Percentiles rank a stretch among this genome's conserved stretches.
Conservation (phyloP, 1,140 invertebrate species). For the Pogonognathellus flavescens region DNA sequence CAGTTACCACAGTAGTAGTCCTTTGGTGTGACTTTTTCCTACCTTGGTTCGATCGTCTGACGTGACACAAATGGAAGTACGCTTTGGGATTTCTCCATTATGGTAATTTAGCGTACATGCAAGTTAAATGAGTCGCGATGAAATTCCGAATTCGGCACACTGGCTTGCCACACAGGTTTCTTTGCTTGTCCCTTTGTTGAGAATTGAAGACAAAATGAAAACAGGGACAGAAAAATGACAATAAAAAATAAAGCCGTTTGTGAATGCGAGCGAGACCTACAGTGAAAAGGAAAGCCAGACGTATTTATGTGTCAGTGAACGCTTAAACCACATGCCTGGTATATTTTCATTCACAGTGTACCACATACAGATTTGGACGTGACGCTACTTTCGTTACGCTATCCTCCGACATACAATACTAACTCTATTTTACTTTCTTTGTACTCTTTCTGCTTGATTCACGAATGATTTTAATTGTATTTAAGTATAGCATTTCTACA, state of each 20-base stretch:
- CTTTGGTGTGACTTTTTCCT: slow-evolving; percentile 31
- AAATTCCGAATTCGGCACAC: slow-evolving; percentile 25
- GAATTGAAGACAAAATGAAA: not conserved
- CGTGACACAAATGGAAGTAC: slow-evolving; percentile 35
- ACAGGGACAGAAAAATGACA: slow-evolving; percentile 1
- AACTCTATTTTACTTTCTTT: too few relatives aligned
- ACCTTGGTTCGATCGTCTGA: slow-evolving; percentile 16
- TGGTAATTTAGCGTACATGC: slow-evolving; percentile 47
- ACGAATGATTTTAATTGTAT: too few relatives aligned
- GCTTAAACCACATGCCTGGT: not conserved
- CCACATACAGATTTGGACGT: not conserved
- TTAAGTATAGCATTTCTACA: too few relatives aligned
- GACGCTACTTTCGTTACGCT: not conserved
- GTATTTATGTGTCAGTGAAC: slow-evolving; percentile 36
- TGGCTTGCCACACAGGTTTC: not conserved
- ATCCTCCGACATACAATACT: too few relatives aligned
- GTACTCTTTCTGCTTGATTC: too few relatives aligned
- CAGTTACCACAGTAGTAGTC: not conserved
- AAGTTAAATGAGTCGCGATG: slow-evolving; percentile 38
- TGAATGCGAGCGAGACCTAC: not conserved
- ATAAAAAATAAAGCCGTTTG: slow-evolving; percentile 35
- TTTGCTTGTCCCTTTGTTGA: not conserved
- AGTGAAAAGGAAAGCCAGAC: not conserved
- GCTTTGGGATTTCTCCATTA: slow-evolving; percentile 48
- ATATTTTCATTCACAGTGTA: not conserved